Evolutionary conservation across 2,888 invertebrate genomes (phyloP), one percentile per base, ranked within the genome.

Genomic region (Mycogona germanica): DNA sequence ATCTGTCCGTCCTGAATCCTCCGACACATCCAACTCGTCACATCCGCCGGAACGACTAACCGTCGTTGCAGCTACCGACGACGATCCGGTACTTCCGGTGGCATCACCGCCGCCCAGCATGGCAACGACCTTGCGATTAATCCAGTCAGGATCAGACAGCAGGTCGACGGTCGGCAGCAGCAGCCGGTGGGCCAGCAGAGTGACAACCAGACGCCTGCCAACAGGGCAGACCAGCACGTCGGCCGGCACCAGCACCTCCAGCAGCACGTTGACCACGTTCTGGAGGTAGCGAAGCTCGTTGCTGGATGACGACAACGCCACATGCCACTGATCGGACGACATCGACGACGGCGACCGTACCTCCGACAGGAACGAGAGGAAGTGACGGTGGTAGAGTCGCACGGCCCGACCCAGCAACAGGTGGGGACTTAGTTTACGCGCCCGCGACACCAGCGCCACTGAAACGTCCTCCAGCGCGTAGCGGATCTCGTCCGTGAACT

Each of bases 151-250:
- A 56, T 62, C 56, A 28, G 60, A 57, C 17, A 62, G 37, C 37
- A 60, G 44, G 42, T 59, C 56, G 37, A 62, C 52, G 23, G 62
- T 45, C 7, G 61, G 61, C 35, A 58, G 51, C 19, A 62, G 49
- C n/a, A 62, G 55, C 32, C 57, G 38, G 19, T 48, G 21, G 3
- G 45, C 57, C n/a, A 57, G 38, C 6, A 57, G 26, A 25, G 52
- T 38, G 12, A 44, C 49, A 40, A 57, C 38, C 21, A 57, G 38
- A 21, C 44, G 45, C 7, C 55, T 32, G n/a, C 29, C 45, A 17
- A 53, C 9, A 4, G 17, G 14, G 32, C 57, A 57, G 21, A 38
- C 30, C 23, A 55, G 49, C 14, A 55, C 35, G 45, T 57, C 57
- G 12, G 55, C 55, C 26, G 57, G 57, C 35, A 56, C 51, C 9